phyloP scores from a whole-genome alignment of 2,888 invertebrate genomes.

The Candidula unifasciata region DNA sequence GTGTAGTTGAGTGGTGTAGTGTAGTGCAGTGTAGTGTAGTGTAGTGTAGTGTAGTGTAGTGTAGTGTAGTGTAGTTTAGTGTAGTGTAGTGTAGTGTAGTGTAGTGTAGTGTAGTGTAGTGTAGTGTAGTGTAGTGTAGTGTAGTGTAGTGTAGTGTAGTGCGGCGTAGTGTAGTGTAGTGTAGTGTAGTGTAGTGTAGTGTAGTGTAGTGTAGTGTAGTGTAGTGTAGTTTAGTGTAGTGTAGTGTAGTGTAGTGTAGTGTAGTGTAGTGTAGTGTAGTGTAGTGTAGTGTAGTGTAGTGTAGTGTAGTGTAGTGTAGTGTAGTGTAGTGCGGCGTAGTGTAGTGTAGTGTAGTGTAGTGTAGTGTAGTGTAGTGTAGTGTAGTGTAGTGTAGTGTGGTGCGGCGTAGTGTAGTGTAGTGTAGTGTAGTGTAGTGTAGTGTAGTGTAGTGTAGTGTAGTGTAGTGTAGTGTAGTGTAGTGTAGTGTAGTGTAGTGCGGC shows the following conservation, averaged over 20 bases:
- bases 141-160: constrained; percentile 37
- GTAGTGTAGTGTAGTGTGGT: constrained; percentile 2
- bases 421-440: neutral
- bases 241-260: neutral
- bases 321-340: neutral
- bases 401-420: neutral
- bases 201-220: neutral
- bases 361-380: neutral
- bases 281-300: neutral
- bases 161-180: constrained; percentile 37
- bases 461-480: neutral
- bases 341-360: constrained; percentile 12
- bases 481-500: neutral
- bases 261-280: neutral
- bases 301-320: neutral
- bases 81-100: constrained; percentile 36
- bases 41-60: constrained; percentile 4
- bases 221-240: neutral
- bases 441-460: constrained; percentile 14
- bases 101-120: constrained; percentile 36
- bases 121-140: neutral
- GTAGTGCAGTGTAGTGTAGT: constrained; percentile 20
- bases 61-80: constrained; percentile 34
- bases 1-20: neutral
- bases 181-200: neutral